Base-by-base conservation (phyloP, 2,888 invertebrate species). In the Epirrhoe alternata region DNA sequence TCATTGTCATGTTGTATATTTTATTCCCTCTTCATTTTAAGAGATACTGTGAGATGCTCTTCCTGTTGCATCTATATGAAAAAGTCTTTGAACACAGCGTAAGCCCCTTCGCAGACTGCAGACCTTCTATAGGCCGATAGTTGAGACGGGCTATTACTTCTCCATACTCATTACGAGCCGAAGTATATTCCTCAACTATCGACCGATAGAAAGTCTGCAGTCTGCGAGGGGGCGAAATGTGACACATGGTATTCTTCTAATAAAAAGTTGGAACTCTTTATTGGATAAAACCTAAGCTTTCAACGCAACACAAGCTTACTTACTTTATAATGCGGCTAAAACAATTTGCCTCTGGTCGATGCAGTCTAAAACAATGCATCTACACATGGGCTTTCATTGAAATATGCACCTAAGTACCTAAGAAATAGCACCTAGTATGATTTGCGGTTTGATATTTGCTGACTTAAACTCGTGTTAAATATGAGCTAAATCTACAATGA, bases 401-500 rank as follows among this genome's bases (percentile, higher is more conserved):
- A 58, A 50, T 58, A 8, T 35, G 2, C 4, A 38, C 50, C 38
- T 38, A 33, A 35, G 50, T n/a, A 0, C 12, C 50, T 6, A n/a
- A 12, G 12, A 24, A 17, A 58, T 33, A 57, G 47, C 10, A 17
- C n/a, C 52, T 45, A 33, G 30, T 52, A 52, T 47, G 0, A 31
- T 31, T 47, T 49, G 16, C 8, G 6, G 5, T 6, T 2, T 35
- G 35, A 1, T 50, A 38, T 57, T 50, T 24, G 33, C 55, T 49
- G 35, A 55, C 49, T 47, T 45, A 31, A 52, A 42, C 52, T 60
- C 42, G 60, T 42, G 42, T 52, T 52, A 30, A 30, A 61, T 61
- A 61, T 61, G 58, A 68, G 76, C 73, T 71, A 77, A 78, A 79
- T 79, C 79, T 77, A 76, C 72, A 77, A 73, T 77, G 74, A 77